These are phyloP conservation scores for Rhabdomys pumilio DNA, from an alignment of 2,797 vertebrate genomes.

Conservation along the genomic window DNA sequence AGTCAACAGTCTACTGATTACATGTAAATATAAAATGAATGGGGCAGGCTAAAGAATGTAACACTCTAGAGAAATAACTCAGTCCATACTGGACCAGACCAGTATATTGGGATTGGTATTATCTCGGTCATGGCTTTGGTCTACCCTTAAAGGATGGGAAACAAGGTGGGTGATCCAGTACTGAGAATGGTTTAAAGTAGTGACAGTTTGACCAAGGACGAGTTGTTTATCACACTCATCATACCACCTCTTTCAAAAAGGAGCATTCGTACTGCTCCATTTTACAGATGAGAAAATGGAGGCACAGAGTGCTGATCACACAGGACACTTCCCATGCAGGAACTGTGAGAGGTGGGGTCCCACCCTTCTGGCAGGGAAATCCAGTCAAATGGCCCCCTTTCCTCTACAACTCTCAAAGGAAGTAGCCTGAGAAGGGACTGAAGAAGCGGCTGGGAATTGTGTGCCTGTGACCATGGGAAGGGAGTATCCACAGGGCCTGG, in stretches of 20 bases:
- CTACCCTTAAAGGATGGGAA: background rate
- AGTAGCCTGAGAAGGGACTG: background rate
- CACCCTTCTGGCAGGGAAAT: background rate
- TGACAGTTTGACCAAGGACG: background rate
- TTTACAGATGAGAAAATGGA: constrained; percentile 29
- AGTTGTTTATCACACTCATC: background rate
- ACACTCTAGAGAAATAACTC: background rate
- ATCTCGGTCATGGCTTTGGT: background rate
- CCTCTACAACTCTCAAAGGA: background rate
- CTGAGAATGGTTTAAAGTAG: background rate
- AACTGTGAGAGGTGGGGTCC: background rate
- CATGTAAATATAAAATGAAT: background rate
- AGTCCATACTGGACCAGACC: background rate
- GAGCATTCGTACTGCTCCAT: background rate
- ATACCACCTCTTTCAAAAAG: background rate
- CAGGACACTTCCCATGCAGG: background rate
- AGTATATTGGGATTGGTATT: background rate
- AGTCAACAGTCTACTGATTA: background rate
- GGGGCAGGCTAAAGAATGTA: background rate
- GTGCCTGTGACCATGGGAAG: background rate
- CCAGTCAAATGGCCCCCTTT: background rate
- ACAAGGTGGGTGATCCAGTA: background rate
- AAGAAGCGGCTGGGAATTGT: background rate
- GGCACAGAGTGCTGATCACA: background rate
- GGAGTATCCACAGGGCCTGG: no score